phyloP scores from a whole-genome alignment of 1,140 invertebrate genomes.

The Littorina saxatilis region DNA sequence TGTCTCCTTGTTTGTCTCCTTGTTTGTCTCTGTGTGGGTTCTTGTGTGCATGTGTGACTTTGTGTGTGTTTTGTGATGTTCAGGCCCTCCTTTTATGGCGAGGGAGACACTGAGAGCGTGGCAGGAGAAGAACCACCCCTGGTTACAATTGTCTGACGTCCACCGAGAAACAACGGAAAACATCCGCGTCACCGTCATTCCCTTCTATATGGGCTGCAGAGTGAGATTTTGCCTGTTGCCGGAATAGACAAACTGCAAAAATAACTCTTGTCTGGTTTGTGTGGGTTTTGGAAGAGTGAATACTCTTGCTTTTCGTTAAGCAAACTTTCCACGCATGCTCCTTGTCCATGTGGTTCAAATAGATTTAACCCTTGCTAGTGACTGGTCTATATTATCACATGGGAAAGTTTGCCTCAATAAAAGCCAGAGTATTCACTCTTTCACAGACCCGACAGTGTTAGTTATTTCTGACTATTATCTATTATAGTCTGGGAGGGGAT shows the following conservation, averaged over 20 bases:
- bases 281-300: no score
- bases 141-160: conserved; percentile 96
- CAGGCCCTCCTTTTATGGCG: conserved; percentile 81
- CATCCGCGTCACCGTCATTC: conserved; percentile 96
- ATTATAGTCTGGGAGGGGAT: no score
- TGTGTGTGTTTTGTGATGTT: conserved; percentile 27
- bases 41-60: background rate
- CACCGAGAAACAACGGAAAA: conserved; percentile 98
- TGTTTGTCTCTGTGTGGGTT: background rate
- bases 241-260: conserved; percentile 14
- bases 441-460: no score
- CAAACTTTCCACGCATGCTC: no score
- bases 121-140: conserved; percentile 98
- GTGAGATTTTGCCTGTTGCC: conserved; percentile 53
- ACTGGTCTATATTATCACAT: no score
- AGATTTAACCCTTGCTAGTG: background rate
- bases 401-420: no score
- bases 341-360: background rate
- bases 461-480: no score
- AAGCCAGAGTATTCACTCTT: no score
- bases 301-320: background rate
- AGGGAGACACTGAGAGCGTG: conserved; percentile 94
- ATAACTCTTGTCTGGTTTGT: no score
- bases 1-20: background rate
- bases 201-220: conserved; percentile 97